Evolutionary conservation across 2,113 vertebrate genomes (phyloP).

Genomic region (Capreolus pygargus): DNA sequence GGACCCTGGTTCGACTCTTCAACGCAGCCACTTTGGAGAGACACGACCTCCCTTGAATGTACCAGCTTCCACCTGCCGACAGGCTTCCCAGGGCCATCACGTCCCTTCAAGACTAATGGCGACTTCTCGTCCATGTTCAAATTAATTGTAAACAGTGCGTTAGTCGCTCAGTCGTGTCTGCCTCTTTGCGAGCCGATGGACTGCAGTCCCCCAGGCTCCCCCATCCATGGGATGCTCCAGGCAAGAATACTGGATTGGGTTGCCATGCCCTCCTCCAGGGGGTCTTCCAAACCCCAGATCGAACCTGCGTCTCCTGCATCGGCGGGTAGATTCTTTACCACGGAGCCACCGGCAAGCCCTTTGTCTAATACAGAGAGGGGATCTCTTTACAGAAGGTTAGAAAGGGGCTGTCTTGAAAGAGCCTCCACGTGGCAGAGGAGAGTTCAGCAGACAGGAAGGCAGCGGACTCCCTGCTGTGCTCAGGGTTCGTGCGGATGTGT

Average conservation of each 20-base stretch:
- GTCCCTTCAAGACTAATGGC: rapidly evolving
- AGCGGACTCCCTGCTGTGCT: rapidly evolving
- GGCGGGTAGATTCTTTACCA: neutral
- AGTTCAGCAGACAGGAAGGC: neutral
- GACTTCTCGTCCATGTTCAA: rapidly evolving
- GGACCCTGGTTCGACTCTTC: rapidly evolving
- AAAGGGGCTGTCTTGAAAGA: neutral
- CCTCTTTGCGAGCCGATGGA: neutral
- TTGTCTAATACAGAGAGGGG: rapidly evolving
- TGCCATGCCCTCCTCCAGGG: neutral
- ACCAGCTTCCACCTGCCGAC: rapidly evolving
- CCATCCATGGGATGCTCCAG: neutral
- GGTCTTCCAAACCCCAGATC: neutral
- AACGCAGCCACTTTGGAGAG: rapidly evolving
- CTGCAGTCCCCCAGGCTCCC: neutral
- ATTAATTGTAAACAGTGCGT: neutral
- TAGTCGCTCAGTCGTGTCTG: neutral
- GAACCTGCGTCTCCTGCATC: neutral
- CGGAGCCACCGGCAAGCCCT: neutral
- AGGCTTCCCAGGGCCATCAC: rapidly evolving
- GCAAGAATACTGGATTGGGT: neutral
- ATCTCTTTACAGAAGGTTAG: neutral
- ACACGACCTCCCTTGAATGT: rapidly evolving
- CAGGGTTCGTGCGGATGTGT: neutral
- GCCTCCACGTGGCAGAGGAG: rapidly evolving